phyloP scores from a whole-genome alignment of 2,113 vertebrate genomes.

The Cygnus atratus region DNA sequence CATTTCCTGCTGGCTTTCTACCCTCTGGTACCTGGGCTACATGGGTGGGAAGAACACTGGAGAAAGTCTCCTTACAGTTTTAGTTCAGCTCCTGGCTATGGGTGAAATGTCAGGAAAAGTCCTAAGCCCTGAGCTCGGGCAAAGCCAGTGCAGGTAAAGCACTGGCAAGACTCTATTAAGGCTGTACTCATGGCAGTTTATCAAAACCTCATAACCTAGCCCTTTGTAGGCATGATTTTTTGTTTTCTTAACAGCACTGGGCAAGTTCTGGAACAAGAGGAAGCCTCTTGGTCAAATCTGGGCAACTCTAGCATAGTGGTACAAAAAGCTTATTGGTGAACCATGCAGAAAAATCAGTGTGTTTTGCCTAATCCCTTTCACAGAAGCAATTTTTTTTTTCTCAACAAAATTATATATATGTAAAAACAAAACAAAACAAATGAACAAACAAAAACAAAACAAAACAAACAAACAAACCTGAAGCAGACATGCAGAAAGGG shows the following conservation, averaged over 20 bases:
- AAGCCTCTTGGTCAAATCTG: neutral
- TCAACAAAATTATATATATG: neutral
- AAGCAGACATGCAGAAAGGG: neutral
- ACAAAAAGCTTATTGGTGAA: neutral
- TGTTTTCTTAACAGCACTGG: neutral
- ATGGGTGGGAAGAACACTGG: neutral
- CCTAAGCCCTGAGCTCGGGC: neutral
- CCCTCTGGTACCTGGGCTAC: neutral
- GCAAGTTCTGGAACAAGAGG: neutral
- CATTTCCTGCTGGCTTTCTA: neutral
- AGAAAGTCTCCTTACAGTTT: neutral
- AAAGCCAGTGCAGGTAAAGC: neutral
- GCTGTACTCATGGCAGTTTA: neutral
- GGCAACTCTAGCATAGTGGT: neutral
- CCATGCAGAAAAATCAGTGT: neutral
- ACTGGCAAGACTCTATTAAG: neutral
- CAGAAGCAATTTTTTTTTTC: neutral
- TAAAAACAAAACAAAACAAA: too few species aligned
- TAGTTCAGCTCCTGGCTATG: neutral
- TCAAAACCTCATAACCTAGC: neutral
- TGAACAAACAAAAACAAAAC: neutral
- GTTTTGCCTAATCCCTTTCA: neutral
- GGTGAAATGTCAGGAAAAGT: neutral
- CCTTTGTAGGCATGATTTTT: neutral
- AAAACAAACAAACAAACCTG: neutral